These are phyloP conservation scores for Agrotis exclamationis DNA, from an alignment of 2,888 invertebrate species.

Conservation along the genomic window DNA sequence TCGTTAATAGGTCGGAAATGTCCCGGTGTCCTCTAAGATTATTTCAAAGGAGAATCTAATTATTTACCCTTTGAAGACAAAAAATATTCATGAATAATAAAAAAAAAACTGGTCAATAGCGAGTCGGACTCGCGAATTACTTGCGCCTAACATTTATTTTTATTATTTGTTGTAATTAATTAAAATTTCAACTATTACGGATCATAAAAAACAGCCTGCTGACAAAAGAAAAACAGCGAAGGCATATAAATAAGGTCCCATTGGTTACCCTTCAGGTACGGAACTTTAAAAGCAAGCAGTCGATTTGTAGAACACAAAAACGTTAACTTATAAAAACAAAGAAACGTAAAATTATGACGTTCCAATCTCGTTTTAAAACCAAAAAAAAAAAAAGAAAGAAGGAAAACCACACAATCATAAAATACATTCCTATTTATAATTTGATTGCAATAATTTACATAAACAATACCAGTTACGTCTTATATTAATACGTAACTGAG, in stretches of 20 bases:
- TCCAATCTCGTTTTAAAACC: neutral
- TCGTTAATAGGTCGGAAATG: constrained; percentile 53
- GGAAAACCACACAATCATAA: neutral
- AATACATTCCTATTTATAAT: neutral
- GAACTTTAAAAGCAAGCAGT: neutral
- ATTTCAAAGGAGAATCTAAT: constrained; percentile 27
- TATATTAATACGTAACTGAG: constrained; percentile 30
- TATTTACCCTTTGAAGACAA: constrained; percentile 22
- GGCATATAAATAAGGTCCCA: too few relatives aligned
- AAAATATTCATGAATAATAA: constrained; percentile 5
- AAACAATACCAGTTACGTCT: constrained; percentile 2
- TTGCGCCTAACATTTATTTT: too few relatives aligned
- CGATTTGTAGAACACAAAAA: neutral
- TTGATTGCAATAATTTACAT: constrained; percentile 35
- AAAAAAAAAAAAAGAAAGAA: neutral
- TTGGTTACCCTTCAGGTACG: too few relatives aligned
- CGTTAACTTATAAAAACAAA: neutral
- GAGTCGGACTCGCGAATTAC: too few relatives aligned
- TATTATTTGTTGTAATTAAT: too few relatives aligned
- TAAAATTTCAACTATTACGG: too few relatives aligned
- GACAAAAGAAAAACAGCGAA: too few relatives aligned
- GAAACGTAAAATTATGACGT: too few relatives aligned
- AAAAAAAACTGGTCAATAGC: neutral
- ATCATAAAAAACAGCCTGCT: too few relatives aligned
- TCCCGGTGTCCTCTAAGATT: constrained; percentile 57